phyloP scores from a whole-genome alignment of 2,888 invertebrate genomes.

The Diarsia mendica region DNA sequence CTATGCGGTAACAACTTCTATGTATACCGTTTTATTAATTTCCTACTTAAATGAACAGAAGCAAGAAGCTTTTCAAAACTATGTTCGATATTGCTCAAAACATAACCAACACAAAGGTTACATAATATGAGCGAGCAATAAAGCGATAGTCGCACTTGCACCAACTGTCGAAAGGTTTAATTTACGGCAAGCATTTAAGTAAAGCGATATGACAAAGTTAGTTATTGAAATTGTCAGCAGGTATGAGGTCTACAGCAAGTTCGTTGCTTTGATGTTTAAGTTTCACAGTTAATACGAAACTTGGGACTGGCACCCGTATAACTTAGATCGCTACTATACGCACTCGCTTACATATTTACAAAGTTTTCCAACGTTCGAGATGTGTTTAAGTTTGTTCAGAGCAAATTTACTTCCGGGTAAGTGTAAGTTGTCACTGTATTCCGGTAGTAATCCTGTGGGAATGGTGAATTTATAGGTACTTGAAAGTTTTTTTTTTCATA shows the following conservation, averaged over 20 bases:
- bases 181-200: slow-evolving; percentile 65
- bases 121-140: slow-evolving; percentile 27
- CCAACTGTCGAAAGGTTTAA: slow-evolving; percentile 51
- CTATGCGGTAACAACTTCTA: neutral
- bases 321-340: slow-evolving; percentile 71
- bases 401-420: slow-evolving; percentile 49
- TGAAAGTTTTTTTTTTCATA: too few species aligned
- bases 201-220: slow-evolving; percentile 71
- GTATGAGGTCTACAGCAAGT: slow-evolving; percentile 67
- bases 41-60: neutral
- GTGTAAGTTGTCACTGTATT: slow-evolving; percentile 34
- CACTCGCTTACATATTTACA: slow-evolving; percentile 67
- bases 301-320: slow-evolving; percentile 68
- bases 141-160: slow-evolving; percentile 26
- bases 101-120: slow-evolving; percentile 20
- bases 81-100: slow-evolving; percentile 6
- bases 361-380: slow-evolving; percentile 62
- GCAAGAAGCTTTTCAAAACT: neutral
- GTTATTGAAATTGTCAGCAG: slow-evolving; percentile 79
- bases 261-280: slow-evolving; percentile 76
- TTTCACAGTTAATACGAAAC: slow-evolving; percentile 75
- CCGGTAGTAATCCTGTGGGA: slow-evolving; percentile 1
- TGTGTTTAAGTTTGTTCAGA: slow-evolving; percentile 61
- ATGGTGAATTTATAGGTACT: neutral
- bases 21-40: neutral